phyloP scores from a whole-genome alignment of 2,888 invertebrate species.

The Alsophila aescularia region DNA sequence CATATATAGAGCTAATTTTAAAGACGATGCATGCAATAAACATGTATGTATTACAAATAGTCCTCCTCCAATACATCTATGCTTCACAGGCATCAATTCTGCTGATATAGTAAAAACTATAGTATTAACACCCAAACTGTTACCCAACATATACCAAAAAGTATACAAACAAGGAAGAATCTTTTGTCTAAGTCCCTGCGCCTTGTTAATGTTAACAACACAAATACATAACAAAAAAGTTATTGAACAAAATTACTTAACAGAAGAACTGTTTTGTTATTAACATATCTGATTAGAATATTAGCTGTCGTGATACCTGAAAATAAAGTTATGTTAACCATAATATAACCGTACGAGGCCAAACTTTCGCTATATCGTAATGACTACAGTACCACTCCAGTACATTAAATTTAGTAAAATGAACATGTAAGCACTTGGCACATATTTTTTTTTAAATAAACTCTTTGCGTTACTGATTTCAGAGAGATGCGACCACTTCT shows the following conservation, averaged over 20 bases:
- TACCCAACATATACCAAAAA: constrained; percentile 19
- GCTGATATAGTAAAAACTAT: constrained; percentile 24
- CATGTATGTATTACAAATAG: constrained; percentile 25
- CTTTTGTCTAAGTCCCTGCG: constrained; percentile 6
- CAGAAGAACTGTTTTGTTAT: constrained; percentile 14
- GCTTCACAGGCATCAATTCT: constrained; percentile 32
- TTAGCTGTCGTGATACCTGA: constrained; percentile 6
- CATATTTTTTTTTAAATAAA: constrained; percentile 18
- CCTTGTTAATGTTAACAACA: constrained; percentile 16
- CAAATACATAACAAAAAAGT: constrained; percentile 5
- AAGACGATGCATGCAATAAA: constrained; percentile 19
- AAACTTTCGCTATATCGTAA: constrained; percentile 7
- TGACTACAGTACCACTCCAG: constrained; percentile 10
- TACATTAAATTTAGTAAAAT: constrained; percentile 18
- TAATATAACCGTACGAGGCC: constrained; percentile 8
- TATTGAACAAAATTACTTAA: background rate
- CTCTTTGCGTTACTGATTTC: constrained; percentile 4
- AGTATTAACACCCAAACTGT: constrained; percentile 21
- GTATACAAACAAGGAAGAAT: constrained; percentile 24
- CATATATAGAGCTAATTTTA: constrained; percentile 28
- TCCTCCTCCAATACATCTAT: constrained; percentile 27
- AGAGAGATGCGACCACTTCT: background rate
- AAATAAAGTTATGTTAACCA: constrained; percentile 10
- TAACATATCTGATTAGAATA: background rate
- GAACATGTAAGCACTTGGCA: constrained; percentile 17